These are phyloP conservation scores for Oreohelix idahoensis DNA, from an alignment of 1,140 invertebrate species.

Conservation along the genomic window DNA sequence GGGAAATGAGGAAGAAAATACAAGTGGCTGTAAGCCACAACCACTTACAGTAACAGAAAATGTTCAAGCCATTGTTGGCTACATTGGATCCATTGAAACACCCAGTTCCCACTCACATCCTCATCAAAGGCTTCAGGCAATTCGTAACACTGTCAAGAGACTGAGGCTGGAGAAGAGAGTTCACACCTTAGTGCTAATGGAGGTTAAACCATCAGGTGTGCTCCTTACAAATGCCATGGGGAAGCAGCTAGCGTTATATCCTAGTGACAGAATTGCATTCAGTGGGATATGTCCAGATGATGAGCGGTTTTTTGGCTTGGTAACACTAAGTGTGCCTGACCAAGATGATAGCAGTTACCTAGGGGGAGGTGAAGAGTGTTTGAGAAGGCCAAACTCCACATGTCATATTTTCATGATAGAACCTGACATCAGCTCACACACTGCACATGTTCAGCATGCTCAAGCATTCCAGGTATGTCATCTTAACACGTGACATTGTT, in stretches of 20 bases:
- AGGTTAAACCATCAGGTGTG: conserved; percentile 85
- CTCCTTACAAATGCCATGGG: conserved; percentile 81
- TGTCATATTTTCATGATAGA: conserved; percentile 97
- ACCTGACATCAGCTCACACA: conserved; percentile 81
- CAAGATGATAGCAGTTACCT: conserved; percentile 59
- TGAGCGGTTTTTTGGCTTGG: conserved; percentile 91
- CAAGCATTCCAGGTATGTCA: conserved; percentile 29
- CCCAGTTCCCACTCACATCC: conserved; percentile 85
- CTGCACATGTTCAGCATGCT: conserved; percentile 25
- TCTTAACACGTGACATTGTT: not conserved
- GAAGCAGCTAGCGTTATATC: conserved; percentile 83
- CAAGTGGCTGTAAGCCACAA: conserved; percentile 3
- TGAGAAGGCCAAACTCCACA: conserved; percentile 81
- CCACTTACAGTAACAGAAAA: conserved; percentile 62
- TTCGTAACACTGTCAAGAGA: conserved; percentile 88
- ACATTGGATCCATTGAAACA: conserved; percentile 95
- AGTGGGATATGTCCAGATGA: conserved; percentile 90
- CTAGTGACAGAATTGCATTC: conserved; percentile 87
- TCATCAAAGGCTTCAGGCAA: conserved; percentile 78
- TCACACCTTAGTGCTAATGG: conserved; percentile 89
- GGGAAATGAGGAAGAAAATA: not conserved
- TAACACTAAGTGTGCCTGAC: conserved; percentile 81
- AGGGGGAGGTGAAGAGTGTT: conserved; percentile 54
- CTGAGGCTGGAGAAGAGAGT: conserved; percentile 89
- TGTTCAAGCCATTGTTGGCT: conserved; percentile 90